Percentiles rank a stretch among this genome's conserved stretches.
Conservation (phyloP, 1,140 invertebrate species). For the Ceratoteleas bidentatus region DNA sequence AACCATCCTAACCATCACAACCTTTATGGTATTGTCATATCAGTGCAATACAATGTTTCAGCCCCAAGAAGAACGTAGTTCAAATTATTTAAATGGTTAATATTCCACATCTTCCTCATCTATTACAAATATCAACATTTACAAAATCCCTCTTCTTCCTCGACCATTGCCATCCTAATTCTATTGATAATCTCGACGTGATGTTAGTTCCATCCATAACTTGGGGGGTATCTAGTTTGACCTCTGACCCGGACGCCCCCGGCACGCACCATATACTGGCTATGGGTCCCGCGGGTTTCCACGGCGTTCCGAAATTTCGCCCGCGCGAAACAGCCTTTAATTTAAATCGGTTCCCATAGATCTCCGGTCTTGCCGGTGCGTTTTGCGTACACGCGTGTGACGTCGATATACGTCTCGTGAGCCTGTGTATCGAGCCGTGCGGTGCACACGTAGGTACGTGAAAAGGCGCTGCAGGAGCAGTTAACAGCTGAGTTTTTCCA, state of each 20-base stretch:
- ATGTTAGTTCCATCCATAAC: conserved; percentile 35
- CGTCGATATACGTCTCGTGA: conserved; percentile 2
- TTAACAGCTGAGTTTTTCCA: conserved; percentile 79
- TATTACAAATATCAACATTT: too few species aligned
- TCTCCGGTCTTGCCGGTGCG: conserved; percentile 55
- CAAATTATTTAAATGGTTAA: too few species aligned
- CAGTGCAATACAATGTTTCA: too few species aligned
- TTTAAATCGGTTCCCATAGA: conserved; percentile 70
- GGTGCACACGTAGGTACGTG: conserved; percentile 36
- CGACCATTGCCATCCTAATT: too few species aligned
- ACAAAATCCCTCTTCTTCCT: too few species aligned
- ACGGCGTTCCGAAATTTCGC: conserved; percentile 53
- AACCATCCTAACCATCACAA: too few species aligned
- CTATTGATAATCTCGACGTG: conserved; percentile 23
- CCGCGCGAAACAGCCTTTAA: conserved; percentile 69
- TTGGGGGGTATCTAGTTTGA: conserved; percentile 46
- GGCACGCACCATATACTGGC: conserved; percentile 35
- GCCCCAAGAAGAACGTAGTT: too few species aligned
- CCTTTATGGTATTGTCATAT: too few species aligned
- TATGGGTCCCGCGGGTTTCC: conserved; percentile 61
- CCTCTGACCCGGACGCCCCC: conserved; percentile 29
- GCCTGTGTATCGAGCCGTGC: conserved; percentile 10
- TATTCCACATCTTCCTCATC: too few species aligned
- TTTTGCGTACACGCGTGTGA: conserved; percentile 41
- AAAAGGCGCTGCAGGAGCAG: conserved; percentile 70